Percentiles rank a stretch among this genome's conserved stretches.
Evolutionary conservation across 2,888 invertebrate genomes (phyloP).

Genomic region (Aricia artaxerxes): DNA sequence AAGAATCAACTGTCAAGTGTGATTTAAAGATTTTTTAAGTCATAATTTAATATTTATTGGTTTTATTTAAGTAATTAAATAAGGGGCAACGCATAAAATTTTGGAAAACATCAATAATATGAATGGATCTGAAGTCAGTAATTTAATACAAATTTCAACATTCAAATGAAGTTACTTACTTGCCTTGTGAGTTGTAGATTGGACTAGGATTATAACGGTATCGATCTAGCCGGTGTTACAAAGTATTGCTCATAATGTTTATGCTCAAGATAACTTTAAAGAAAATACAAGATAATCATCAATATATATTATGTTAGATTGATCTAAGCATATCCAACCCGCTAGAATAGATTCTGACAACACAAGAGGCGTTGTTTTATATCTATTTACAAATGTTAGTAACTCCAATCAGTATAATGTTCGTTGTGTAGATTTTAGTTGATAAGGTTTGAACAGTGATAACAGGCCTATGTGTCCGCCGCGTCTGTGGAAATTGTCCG

Average conservation of each 20-base stretch:
- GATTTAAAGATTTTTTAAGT: too few relatives aligned
- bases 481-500: conserved; percentile 7
- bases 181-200: background rate
- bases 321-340: conserved; percentile 33
- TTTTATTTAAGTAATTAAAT: background rate
- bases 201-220: background rate
- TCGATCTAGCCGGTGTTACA: background rate
- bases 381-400: conserved; percentile 63
- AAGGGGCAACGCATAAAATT: background rate
- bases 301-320: background rate
- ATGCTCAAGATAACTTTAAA: background rate
- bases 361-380: conserved; percentile 57
- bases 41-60: too few relatives aligned
- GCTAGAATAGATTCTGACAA: conserved; percentile 55
- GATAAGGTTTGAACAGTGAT: conserved; percentile 55
- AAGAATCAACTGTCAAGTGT: background rate
- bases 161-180: background rate
- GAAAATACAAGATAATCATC: background rate
- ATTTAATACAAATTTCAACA: too few relatives aligned
- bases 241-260: background rate
- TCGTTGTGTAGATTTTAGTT: conserved; percentile 66
- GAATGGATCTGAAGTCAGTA: background rate
- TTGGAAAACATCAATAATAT: background rate
- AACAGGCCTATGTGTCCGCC: conserved; percentile 58
- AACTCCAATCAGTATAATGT: conserved; percentile 63